Evolutionary conservation across 30 jellyfish, hydroid and myxozoan species (phyloP).

Genomic region (Aurelia sp.): DNA sequence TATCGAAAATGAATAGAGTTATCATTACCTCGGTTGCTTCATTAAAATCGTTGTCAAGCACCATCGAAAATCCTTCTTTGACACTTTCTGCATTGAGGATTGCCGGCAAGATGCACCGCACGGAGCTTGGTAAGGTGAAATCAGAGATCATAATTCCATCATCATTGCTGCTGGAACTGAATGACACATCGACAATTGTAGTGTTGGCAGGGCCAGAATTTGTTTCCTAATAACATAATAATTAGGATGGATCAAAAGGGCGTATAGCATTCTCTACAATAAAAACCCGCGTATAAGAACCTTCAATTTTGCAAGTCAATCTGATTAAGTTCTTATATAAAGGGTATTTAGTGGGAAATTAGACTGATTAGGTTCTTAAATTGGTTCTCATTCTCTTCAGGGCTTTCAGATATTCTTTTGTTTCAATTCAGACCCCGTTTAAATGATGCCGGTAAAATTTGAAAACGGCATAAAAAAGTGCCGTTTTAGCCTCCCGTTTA

Average conservation of each 20-base stretch:
- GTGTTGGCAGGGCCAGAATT: constrained; percentile 57
- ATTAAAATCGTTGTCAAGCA: constrained; percentile 1
- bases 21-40: not conserved
- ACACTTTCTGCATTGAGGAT: not conserved
- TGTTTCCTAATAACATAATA: not conserved
- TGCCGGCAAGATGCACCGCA: not conserved
- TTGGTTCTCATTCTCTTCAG: too few relatives aligned
- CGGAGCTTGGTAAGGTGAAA: constrained; percentile 8
- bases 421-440: too few relatives aligned
- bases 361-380: too few relatives aligned
- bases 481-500: too few relatives aligned
- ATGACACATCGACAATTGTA: constrained; percentile 13
- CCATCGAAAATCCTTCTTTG: not conserved
- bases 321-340: too few relatives aligned
- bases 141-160: constrained; percentile 6
- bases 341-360: too few relatives aligned
- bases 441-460: too few relatives aligned
- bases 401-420: too few relatives aligned
- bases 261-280: too few relatives aligned
- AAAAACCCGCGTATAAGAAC: too few relatives aligned
- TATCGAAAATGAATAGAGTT: not conserved
- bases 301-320: too few relatives aligned
- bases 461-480: too few relatives aligned
- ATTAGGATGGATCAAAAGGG: not conserved
- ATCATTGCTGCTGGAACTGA: not conserved